phyloP scores from a whole-genome alignment of 2,888 invertebrate species.

The Polydrusus tereticollis region DNA sequence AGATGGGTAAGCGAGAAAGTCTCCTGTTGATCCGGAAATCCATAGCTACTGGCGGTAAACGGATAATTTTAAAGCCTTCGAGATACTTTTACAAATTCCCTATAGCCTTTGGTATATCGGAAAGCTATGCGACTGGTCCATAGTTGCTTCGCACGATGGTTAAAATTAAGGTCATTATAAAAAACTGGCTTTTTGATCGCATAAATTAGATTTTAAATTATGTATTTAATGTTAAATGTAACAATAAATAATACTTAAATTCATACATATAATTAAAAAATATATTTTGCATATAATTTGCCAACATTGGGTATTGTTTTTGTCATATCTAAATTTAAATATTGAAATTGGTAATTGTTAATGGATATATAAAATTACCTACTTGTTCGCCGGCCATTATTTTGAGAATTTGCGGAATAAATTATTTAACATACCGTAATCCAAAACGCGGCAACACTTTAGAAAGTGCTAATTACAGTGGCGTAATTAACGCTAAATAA shows the following conservation, averaged over 20 bases:
- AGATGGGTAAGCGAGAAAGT: too few species aligned
- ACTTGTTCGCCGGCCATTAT: slow-evolving; percentile 31
- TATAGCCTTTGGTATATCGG: too few species aligned
- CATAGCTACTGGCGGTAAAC: too few species aligned
- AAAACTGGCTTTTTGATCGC: too few species aligned
- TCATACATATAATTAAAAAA: neutral
- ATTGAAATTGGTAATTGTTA: slow-evolving; percentile 33
- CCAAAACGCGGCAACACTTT: neutral
- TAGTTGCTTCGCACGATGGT: too few species aligned
- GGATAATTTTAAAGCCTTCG: too few species aligned
- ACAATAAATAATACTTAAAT: neutral
- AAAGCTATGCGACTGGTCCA: too few species aligned
- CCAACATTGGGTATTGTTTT: slow-evolving; percentile 1
- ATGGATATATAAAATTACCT: slow-evolving; percentile 31
- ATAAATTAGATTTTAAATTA: neutral
- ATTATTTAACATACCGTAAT: slow-evolving; percentile 12
- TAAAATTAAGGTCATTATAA: too few species aligned
- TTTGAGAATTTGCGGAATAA: slow-evolving; percentile 20
- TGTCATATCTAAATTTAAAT: slow-evolving; percentile 15
- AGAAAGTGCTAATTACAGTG: neutral
- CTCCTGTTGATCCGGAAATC: too few species aligned
- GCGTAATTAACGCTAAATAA: neutral
- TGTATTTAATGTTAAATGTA: neutral
- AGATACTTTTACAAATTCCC: too few species aligned
- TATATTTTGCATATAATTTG: slow-evolving; percentile 7